A percentile compares a stretch with the other conserved stretches of the same genome.
phyloP scores from a whole-genome alignment of 2,113 vertebrate species.

The Prionailurus bengalensis region DNA sequence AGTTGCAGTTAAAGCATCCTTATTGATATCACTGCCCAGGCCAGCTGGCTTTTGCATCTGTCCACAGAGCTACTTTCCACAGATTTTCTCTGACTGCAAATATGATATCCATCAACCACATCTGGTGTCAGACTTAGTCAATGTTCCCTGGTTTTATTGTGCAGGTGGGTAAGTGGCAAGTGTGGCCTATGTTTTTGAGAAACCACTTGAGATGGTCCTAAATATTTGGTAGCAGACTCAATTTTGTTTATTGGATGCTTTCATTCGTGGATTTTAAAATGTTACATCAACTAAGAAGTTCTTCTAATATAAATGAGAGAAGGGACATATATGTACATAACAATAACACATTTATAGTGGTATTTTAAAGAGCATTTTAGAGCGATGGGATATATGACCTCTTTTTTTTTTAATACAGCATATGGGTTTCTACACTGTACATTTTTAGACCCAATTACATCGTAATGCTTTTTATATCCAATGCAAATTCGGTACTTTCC shows the following conservation, averaged over 20 bases:
- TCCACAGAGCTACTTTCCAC: neutral
- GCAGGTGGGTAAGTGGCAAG: neutral
- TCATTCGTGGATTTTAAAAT: slow-evolving; percentile 40
- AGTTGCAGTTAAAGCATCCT: neutral
- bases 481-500: neutral
- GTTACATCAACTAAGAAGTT: neutral
- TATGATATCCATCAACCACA: neutral
- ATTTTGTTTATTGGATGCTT: neutral
- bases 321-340: neutral
- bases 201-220: neutral
- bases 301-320: slow-evolving; percentile 44
- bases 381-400: neutral
- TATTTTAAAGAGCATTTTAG: slow-evolving; percentile 27
- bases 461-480: neutral
- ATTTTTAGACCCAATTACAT: neutral
- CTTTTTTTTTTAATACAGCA: slow-evolving; percentile 1
- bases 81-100: slow-evolving; percentile 44
- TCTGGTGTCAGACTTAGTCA: neutral
- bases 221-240: neutral
- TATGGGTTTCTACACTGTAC: neutral
- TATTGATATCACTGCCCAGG: slow-evolving; percentile 12
- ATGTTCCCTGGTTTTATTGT: slow-evolving; percentile 31
- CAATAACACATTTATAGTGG: neutral
- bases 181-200: neutral
- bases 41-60: slow-evolving; percentile 55